Percentiles rank a stretch among this genome's conserved stretches.
These are phyloP conservation scores for Sebastes glaucus DNA, from an alignment of 2,797 vertebrate species.

Conservation along the genomic window DNA sequence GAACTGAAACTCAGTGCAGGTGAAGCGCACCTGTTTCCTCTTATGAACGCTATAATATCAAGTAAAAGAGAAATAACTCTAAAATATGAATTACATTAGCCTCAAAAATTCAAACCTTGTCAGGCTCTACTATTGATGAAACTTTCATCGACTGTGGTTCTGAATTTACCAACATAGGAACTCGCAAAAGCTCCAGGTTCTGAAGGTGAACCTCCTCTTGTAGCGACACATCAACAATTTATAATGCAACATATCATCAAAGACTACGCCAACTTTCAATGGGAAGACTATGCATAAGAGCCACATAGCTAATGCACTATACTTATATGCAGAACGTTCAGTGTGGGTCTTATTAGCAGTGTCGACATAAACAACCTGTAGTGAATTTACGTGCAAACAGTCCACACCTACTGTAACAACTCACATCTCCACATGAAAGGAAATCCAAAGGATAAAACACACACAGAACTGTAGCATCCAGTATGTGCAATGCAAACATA, in stretches of 20 bases:
- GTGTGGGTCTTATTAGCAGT: background rate
- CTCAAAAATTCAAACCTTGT: background rate
- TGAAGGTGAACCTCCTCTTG: background rate
- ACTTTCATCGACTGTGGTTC: background rate
- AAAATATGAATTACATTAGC: background rate
- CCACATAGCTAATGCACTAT: background rate
- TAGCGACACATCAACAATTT: background rate
- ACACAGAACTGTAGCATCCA: background rate
- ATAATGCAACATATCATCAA: background rate
- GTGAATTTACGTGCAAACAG: background rate
- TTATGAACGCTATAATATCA: background rate
- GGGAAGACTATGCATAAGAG: background rate
- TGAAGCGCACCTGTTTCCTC: background rate
- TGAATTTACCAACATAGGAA: background rate
- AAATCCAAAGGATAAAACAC: background rate
- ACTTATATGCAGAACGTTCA: background rate
- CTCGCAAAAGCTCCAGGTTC: background rate
- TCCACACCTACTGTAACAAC: background rate
- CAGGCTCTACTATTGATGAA: background rate
- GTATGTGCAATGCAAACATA: constrained; percentile 4
- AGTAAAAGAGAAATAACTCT: background rate
- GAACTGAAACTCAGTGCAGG: background rate
- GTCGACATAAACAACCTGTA: background rate
- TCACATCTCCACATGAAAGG: background rate
- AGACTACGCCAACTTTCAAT: background rate